Evolutionary conservation across 2,797 vertebrate species (phyloP).

Genomic region (Falco columbarius): DNA sequence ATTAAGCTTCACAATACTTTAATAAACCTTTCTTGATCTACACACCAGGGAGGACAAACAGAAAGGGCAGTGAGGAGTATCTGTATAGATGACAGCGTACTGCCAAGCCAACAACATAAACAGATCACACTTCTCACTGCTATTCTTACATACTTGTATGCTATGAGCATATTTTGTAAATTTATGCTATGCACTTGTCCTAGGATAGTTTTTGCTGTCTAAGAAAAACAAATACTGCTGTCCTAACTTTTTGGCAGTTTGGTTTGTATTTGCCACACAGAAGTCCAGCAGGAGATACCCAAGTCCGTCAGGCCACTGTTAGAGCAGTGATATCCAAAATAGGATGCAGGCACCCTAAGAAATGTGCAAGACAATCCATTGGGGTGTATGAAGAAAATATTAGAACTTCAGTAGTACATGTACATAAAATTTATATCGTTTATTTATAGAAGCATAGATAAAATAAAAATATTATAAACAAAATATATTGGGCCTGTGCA

Average conservation of each 20-base stretch:
- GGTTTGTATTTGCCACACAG: not conserved
- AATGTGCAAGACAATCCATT: not conserved
- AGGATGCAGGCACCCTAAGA: not conserved
- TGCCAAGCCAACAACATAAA: not conserved
- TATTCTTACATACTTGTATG: not conserved
- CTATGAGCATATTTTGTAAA: not conserved
- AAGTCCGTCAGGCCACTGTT: not conserved
- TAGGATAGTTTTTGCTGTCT: not conserved
- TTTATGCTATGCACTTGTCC: not conserved
- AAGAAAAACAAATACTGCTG: not conserved
- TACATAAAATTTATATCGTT: no score
- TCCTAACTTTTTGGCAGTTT: not conserved
- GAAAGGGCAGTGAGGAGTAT: not conserved
- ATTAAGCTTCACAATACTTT: not conserved
- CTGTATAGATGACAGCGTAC: rapidly evolving
- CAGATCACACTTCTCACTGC: not conserved
- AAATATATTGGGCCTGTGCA: not conserved
- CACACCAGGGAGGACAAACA: not conserved
- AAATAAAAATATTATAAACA: not conserved
- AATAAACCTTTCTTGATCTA: not conserved
- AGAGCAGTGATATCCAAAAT: not conserved
- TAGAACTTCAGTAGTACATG: not conserved
- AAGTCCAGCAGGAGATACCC: not conserved
- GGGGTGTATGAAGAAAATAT: not conserved
- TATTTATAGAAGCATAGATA: not conserved